Base-by-base conservation (phyloP, 2,888 invertebrate genomes). In the Aleiodes testaceus region DNA sequence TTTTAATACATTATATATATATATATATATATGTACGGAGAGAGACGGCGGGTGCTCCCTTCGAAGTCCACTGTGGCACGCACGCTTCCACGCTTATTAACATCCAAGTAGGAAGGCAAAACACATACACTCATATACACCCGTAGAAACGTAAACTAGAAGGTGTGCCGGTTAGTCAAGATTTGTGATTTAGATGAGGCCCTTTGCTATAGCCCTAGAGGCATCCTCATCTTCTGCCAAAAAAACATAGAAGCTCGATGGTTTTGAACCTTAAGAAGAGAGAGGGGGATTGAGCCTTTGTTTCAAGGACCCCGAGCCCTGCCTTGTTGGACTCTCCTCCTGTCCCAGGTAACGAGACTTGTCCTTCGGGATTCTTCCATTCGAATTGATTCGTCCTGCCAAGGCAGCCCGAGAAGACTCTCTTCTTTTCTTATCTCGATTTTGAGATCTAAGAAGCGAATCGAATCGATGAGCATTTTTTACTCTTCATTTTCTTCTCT, bases 141-240 rank as follows among this genome's bases (percentile, higher is more conserved):
- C 73, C 71, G 76, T 78, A 75, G 74, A 73, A 72, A 79, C n/a
- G n/a, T 79, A 81, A 81, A 78, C 81, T 79, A 80, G 80, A 81
- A 82, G 84, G 83, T 83, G 84, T 82, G 81, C 80, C 81, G 84
- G 82, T 84, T 79, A 30, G 42, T 65, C 18, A 79, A 83, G 85
- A 87, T 87, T 87, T 85, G 86, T 84, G 85, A 87, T 86, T 86
- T 85, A 87, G 86, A 87, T 87, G 86, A 86, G 86, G 70, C 49
- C 70, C 53, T 14, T 26, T n/a, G 26, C n/a, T 45, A 45, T 14
- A 63, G 45, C 22, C 45, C 26, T 18, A 63, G 63, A 36, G 59
- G 53, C 53, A 53, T 22, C 53, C 30, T 59, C 59, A 42, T 59
- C 59, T 59, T 63, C 22, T n/a, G 26, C 44, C 63, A 63, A 63